Evolutionary conservation across 35 echinoderm and acorn worm species (phyloP).

Genomic region (Apostichopus parvimensis): DNA sequence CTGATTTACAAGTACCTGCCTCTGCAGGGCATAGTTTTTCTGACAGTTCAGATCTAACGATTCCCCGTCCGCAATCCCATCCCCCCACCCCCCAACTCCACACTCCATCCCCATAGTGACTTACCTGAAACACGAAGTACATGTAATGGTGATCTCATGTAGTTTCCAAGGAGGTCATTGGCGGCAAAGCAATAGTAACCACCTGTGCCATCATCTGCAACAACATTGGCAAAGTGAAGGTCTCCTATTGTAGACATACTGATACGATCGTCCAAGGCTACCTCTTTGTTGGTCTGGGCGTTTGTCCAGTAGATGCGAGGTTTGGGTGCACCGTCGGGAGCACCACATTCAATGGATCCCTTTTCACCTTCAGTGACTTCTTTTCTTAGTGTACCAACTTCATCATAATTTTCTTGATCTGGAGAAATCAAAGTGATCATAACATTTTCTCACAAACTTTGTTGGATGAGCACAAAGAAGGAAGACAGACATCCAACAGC

Average conservation of each 20-base stretch:
- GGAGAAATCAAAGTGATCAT: not conserved
- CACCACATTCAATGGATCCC: constrained; percentile 7
- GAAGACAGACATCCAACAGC: too few species aligned
- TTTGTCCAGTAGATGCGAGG: constrained; percentile 36
- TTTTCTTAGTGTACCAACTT: not conserved
- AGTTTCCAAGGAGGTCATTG: constrained; percentile 48
- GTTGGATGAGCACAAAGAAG: too few species aligned
- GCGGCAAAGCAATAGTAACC: constrained; percentile 47
- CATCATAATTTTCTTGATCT: not conserved
- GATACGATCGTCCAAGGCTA: constrained; percentile 21
- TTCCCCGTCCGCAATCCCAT: not conserved
- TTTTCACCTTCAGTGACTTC: not conserved
- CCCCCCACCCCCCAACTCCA: too few species aligned
- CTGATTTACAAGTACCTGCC: too few species aligned
- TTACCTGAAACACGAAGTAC: constrained; percentile 1
- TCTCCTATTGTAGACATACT: not conserved
- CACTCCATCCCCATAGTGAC: not conserved
- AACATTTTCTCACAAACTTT: too few species aligned
- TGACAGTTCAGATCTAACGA: not conserved
- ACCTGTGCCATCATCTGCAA: not conserved
- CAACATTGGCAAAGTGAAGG: constrained; percentile 25
- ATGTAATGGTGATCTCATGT: constrained; percentile 14
- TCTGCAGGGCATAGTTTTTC: too few species aligned
- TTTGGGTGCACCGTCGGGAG: constrained; percentile 45
- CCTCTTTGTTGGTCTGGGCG: not conserved